Percentiles rank a stretch among this genome's conserved stretches.
Conservation (phyloP, 2,113 vertebrate species). For the Periophthalmus modestus region DNA sequence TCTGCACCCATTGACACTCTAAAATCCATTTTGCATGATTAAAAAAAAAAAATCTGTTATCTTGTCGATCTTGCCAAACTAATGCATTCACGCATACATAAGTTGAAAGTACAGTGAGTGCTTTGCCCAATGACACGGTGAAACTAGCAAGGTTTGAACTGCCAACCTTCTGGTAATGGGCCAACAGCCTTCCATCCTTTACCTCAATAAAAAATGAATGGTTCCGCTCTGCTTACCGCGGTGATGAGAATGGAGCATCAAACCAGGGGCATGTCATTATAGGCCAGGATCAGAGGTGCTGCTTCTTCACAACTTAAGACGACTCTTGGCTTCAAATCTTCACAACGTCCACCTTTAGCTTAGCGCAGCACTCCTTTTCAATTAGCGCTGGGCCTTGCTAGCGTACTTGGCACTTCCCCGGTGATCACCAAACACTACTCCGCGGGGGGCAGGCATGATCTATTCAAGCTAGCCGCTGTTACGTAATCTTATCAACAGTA, state of each 20-base stretch:
- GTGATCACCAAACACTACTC: conserved; percentile 17
- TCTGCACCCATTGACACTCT: too few relatives aligned
- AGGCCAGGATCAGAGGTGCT: conserved; percentile 56
- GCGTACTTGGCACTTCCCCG: conserved; percentile 6
- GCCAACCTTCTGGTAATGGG: background rate
- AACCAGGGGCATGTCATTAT: conserved; percentile 47
- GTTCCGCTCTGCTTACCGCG: conserved; percentile 36
- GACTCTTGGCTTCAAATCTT: conserved; percentile 32
- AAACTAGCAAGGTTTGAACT: background rate
- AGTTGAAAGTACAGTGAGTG: too few relatives aligned
- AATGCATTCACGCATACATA: too few relatives aligned
- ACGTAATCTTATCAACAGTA: conserved; percentile 48
- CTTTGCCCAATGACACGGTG: background rate
- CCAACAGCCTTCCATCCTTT: background rate
- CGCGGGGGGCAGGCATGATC: conserved; percentile 9
- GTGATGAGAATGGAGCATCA: conserved; percentile 41
- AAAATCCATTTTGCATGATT: too few relatives aligned
- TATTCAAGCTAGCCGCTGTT: conserved; percentile 33
- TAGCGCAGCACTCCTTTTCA: conserved; percentile 28
- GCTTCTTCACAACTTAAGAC: conserved; percentile 47
- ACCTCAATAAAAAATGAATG: background rate
- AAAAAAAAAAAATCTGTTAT: too few relatives aligned
- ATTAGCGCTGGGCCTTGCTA: conserved; percentile 19
- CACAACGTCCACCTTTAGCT: conserved; percentile 35
- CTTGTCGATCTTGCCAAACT: too few relatives aligned